These are phyloP conservation scores for Elysia chlorotica DNA, from an alignment of 1,140 invertebrate species.

Conservation along the genomic window DNA sequence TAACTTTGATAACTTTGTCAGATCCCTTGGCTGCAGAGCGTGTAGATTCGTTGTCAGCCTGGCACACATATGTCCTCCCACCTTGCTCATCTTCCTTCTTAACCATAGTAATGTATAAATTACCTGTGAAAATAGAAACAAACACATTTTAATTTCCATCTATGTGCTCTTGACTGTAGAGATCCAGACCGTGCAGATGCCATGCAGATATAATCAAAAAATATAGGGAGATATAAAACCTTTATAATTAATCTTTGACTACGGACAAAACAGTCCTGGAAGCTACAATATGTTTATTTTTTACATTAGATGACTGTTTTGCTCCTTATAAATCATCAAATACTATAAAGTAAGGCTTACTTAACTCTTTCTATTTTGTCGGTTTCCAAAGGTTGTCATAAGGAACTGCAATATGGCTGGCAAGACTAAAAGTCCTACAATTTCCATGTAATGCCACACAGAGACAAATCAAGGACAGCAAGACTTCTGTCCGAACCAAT, in stretches of 20 bases:
- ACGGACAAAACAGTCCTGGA: too few species aligned
- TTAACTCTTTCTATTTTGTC: too few species aligned
- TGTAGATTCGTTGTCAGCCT: constrained; percentile 26
- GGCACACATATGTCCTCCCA: constrained; percentile 39
- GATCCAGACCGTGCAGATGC: not conserved
- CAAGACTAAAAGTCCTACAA: too few species aligned
- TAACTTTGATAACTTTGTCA: constrained; percentile 28
- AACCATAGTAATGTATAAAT: constrained; percentile 42
- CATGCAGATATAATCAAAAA: not conserved
- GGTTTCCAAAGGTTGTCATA: too few species aligned
- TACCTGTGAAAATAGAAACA: constrained; percentile 29
- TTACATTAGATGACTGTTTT: too few species aligned
- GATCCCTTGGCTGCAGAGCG: constrained; percentile 30
- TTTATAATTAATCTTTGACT: too few species aligned
- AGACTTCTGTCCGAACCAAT: too few species aligned
- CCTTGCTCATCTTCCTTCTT: constrained; percentile 34
- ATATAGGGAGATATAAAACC: not conserved
- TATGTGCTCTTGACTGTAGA: not conserved
- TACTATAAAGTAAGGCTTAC: too few species aligned
- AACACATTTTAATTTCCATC: not conserved
- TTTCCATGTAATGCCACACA: too few species aligned
- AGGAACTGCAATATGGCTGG: too few species aligned
- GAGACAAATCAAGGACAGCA: too few species aligned
- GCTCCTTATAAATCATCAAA: too few species aligned
- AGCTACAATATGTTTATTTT: not conserved